Percentiles rank a stretch among this genome's conserved stretches.
Evolutionary conservation across 2,888 invertebrate genomes (phyloP).

Genomic region (Xylota segnis): DNA sequence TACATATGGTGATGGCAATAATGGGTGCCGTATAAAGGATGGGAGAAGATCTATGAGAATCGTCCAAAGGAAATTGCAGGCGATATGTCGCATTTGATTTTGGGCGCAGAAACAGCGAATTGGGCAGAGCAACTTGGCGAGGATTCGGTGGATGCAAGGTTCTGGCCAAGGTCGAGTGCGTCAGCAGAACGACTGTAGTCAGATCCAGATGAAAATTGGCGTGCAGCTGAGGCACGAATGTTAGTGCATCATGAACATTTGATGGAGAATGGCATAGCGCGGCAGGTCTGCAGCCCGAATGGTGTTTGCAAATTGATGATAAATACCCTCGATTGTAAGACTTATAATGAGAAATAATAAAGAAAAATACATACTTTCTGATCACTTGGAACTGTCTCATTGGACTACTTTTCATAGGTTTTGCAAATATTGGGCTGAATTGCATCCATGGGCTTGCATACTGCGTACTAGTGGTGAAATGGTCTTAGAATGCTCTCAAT

Average conservation of each 20-base stretch:
- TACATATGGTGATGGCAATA: constrained; percentile 90
- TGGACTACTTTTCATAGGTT: too few relatives aligned
- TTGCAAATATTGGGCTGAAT: too few relatives aligned
- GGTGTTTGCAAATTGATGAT: constrained; percentile 92
- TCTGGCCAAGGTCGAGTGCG: constrained; percentile 93
- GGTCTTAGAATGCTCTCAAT: too few relatives aligned
- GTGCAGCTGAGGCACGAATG: constrained; percentile 88
- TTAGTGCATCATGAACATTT: constrained; percentile 87
- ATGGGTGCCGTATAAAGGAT: constrained; percentile 95
- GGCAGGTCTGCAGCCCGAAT: constrained; percentile 91
- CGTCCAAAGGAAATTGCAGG: constrained; percentile 87
- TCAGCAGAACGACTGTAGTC: constrained; percentile 92
- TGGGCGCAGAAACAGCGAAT: constrained; percentile 90
- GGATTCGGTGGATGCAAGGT: constrained; percentile 87
- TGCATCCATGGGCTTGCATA: too few relatives aligned
- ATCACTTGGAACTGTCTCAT: too few relatives aligned
- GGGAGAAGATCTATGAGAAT: constrained; percentile 92
- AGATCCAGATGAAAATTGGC: constrained; percentile 88
- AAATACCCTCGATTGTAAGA: constrained; percentile 84
- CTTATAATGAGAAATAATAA: too few relatives aligned
- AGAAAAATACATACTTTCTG: too few relatives aligned
- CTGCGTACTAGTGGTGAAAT: too few relatives aligned
- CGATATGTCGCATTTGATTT: constrained; percentile 83
- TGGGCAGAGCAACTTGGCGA: constrained; percentile 92
- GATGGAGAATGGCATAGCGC: constrained; percentile 86